phyloP scores from a whole-genome alignment of 1,140 invertebrate species.

The Brachionus koreanus region DNA sequence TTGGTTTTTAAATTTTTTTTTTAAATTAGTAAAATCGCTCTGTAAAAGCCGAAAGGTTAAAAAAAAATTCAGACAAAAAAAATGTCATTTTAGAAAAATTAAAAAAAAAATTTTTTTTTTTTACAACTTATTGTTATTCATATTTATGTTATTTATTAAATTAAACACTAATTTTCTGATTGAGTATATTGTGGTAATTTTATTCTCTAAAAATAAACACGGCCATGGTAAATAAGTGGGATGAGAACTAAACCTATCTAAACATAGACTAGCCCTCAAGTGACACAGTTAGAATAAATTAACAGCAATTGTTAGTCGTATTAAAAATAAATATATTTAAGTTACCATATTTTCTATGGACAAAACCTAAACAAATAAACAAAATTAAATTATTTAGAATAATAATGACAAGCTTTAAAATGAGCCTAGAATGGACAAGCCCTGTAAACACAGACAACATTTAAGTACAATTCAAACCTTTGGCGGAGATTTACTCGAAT shows the following conservation, averaged over 20 bases:
- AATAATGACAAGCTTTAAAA: background rate
- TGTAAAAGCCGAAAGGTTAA: no score
- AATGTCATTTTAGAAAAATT: no score
- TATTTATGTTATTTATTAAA: no score
- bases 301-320: constrained; percentile 7
- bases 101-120: no score
- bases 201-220: no score
- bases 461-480: constrained; percentile 37
- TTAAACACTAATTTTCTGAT: no score
- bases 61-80: no score
- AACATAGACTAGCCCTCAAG: background rate
- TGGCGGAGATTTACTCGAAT: background rate
- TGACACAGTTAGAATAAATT: background rate
- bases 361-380: background rate
- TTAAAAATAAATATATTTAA: background rate
- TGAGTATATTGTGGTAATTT: no score
- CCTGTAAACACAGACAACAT: background rate
- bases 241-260: background rate
- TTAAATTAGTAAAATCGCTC: no score
- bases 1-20: no score
- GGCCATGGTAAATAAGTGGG: no score
- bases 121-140: no score
- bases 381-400: background rate
- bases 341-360: constrained; percentile 27
- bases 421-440: background rate